Base-by-base conservation (phyloP, 2,888 invertebrate genomes). In the Drosophila antonietae region DNA sequence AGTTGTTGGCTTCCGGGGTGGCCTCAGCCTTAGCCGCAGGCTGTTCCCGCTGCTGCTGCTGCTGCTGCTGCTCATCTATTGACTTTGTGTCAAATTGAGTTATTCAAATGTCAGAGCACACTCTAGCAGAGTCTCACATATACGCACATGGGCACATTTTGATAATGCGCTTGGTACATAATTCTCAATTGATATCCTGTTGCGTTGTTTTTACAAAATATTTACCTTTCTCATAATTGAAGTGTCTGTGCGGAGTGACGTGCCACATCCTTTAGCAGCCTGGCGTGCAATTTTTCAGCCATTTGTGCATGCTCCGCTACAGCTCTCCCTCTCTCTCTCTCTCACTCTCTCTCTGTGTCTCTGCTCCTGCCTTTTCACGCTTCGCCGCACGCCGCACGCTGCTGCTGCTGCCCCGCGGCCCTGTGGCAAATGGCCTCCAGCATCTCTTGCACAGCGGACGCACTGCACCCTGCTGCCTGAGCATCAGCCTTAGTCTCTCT, bases 171-270 rank as follows among this genome's bases (percentile, higher is more conserved):
- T 63, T 66, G 55, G 55, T 15, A 80, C 80, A 89, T 89, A 88
- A 90, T 88, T 85, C 80, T 81, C 84, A 89, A 91, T 91, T 87
- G 91, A 90, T 90, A 84, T 91, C 91, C 91, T 91, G 91, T 90
- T 90, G 91, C 88, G 91, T 91, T 91, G 91, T 92, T 90, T 90
- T 88, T 80, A 90, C 89, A 90, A 83, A 91, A 91, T 91, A 91
- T 91, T 91, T 91, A 91, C 92, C 91, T 90, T 87, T 71, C 81
- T 75, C 83, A 89, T 87, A 90, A 87, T 90, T 90, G 89, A 87
- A 90, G 89, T 90, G 90, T 89, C 90, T 82, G 67, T 76, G 57
- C 75, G 46, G 66, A 65, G 62, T 70, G 81, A 78, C 63, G 75
- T 65, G 61, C 55, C 52, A 71, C 58, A 79, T 77, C 80, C 80